Evolutionary conservation across 2,113 vertebrate genomes (phyloP), one percentile per base, ranked within the genome.

Genomic region (Oncorhynchus tshawytscha): DNA sequence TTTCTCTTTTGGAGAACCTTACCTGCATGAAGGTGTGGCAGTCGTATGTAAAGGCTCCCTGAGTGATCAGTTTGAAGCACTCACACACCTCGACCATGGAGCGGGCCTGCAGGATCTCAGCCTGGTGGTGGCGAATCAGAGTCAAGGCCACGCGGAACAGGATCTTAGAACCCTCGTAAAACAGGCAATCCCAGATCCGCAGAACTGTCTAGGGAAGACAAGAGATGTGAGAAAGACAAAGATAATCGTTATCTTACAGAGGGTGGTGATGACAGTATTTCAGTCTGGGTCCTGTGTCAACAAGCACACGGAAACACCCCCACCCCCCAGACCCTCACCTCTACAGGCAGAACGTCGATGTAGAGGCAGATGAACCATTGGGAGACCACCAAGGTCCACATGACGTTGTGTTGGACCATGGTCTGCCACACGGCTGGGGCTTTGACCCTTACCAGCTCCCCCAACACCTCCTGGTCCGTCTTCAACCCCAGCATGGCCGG

Each of bases 351-450:
- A 70, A 97, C 84, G 76, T 99, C 97, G 25, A 98, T 95, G 31
- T 95, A 99, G 79, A 99, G 92, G 87, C 97, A 99, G 85, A 99
- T 95, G 85, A 99, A 98, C 97, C 97, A 99, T 49, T 96, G 96
- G 0, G 97, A 98, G 62, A 95, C 96, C 76, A 98, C 90, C 31
- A 99, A 86, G 4, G 94, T 95, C 97, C 97, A 99, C 86, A 95
- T 95, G 69, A 95, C 93, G 0, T 93, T 93, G 0, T 95, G 96
- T 70, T 91, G 90, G 0, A 91, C 94, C 96, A 99, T 95, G 80
- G 95, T 86, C 77, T 96, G 93, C 7, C 94, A 95, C 49, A 98
- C 94, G 0, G 95, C 95, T 0, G 97, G 97, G 57, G 95, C 80
- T 90, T 98, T 99, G 70, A 89, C 75, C 83, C 93, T 95, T 74